Evolutionary conservation across 2,113 vertebrate genomes (phyloP), one percentile per base, ranked within the genome.

Genomic region (Rhegmatorhina hoffmannsi): DNA sequence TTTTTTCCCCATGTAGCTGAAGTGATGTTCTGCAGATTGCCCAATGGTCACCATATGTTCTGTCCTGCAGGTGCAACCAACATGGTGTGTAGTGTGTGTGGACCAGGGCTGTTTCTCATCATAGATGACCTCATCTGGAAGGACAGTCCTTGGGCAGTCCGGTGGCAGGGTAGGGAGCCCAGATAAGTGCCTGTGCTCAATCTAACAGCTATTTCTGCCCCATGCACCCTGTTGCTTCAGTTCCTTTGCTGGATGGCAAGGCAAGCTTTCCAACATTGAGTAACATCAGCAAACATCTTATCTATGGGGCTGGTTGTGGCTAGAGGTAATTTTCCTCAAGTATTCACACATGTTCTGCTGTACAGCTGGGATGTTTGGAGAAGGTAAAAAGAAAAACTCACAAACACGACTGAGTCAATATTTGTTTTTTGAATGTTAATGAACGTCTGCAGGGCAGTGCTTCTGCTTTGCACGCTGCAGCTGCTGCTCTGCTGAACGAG

Each of bases 371-470:
- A 70, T 80, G 63, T 94, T 92, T 95, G 82, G 78, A 90, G 55
- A 87, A 60, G 78, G 70, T 91, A 87, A 83, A 95, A 95, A 95
- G 89, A 91, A 90, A 95, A 91, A 38, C 59, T 94, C 52, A 88
- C 85, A 88, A 88, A 95, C 78, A 88, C 0, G 4, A 44, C 56
- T 86, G 91, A 95, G 82, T 90, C 68, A 91, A 91, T 78, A 66
- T 89, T 94, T 94, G 90, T 24, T 86, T 89, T 95, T 44, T 80
- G 82, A 86, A 90, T 93, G 67, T 76, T 85, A 94, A 95, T 77
- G 47, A 83, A 83, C 0, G 28, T 86, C 90, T 74, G 47, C 0
- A 0, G 79, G 85, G 79, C 34, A 66, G 56, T 40, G 31, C 33
- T 91, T 46, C 43, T 62, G 20, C 62, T 85, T 73, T 66, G 31